Evolutionary conservation across 2,113 vertebrate genomes (phyloP).

Genomic region (Chloropsis hardwickii): DNA sequence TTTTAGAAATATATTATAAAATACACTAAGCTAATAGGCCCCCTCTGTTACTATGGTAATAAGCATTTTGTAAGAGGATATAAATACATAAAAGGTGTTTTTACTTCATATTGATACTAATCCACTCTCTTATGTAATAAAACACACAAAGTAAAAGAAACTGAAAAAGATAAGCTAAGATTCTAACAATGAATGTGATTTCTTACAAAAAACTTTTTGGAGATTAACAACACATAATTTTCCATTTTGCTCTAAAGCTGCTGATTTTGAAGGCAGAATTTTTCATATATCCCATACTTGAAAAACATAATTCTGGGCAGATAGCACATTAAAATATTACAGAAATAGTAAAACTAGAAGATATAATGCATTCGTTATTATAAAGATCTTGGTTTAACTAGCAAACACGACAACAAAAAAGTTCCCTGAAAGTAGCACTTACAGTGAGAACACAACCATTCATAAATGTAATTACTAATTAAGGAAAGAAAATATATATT

Average conservation of each 20-base stretch:
- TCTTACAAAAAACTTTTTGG: background rate
- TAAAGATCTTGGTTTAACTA: background rate
- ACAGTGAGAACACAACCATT: background rate
- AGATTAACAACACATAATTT: background rate
- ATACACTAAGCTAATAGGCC: background rate
- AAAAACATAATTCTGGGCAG: slow-evolving; percentile 3
- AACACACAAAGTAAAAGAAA: background rate
- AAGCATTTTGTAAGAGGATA: background rate
- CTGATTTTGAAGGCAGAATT: slow-evolving; percentile 28
- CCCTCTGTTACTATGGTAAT: slow-evolving; percentile 19
- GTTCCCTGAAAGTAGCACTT: background rate
- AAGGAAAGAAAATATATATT: background rate
- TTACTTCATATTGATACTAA: background rate
- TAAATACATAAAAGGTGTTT: background rate
- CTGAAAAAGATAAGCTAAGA: background rate
- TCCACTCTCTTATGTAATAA: background rate
- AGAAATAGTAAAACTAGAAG: background rate
- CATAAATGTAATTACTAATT: background rate
- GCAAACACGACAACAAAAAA: background rate
- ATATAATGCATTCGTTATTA: background rate
- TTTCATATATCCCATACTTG: background rate
- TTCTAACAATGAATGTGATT: background rate
- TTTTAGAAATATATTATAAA: slow-evolving; percentile 5
- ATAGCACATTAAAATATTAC: background rate
- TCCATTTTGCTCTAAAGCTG: background rate